Evolutionary conservation across 2,797 vertebrate species (phyloP), one percentile per base, ranked within the genome.

Genomic region (Eleutherodactylus coqui): DNA sequence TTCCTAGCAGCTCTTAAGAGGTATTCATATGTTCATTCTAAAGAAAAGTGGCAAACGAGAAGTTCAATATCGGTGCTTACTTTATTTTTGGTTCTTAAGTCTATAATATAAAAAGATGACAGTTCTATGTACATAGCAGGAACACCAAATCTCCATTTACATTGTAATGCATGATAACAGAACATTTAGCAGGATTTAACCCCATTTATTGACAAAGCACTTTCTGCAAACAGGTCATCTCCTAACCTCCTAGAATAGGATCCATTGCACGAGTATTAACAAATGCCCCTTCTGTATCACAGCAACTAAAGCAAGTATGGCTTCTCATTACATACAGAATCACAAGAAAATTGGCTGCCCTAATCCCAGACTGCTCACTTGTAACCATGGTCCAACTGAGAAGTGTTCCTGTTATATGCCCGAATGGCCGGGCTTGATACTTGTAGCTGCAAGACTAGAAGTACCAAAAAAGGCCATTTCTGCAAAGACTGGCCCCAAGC

Each of bases 41-140:
- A 38, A 38, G 8, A 69, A 38, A 21, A 38, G 8, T 38, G 64
- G 7, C 21, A 38, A 69, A 6, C 29, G 2, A 19, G 1, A 34
- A 7, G 0, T 36, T 34, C 32, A 38, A 19, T 38, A 19, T 21
- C n/a, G 38, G 38, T n/a, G 69, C 32, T 43, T 43, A 41, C 6
- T 72, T 72, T 72, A 67, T 67, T 67, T 38, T 38, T 10, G 10
- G 10, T 3, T 43, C 10, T 16, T n/a, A n/a, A 32, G 29, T 11
- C 45, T 76, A 34, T 13, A 76, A 21, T 34, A 76, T 76, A 76
- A 76, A 76, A 34, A 76, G 14, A 34, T 10, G 32, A 51, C 47
- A 76, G 24, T 76, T 49, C 6, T 75, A 75, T 75, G 34, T 51
- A 51, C 45, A 77, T 55, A n/a, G 38, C 7, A 53, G 3, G 58